Percentiles rank a stretch among this genome's conserved stretches.
Evolutionary conservation across 2,797 vertebrate genomes (phyloP).

Genomic region (Staurois parvus): DNA sequence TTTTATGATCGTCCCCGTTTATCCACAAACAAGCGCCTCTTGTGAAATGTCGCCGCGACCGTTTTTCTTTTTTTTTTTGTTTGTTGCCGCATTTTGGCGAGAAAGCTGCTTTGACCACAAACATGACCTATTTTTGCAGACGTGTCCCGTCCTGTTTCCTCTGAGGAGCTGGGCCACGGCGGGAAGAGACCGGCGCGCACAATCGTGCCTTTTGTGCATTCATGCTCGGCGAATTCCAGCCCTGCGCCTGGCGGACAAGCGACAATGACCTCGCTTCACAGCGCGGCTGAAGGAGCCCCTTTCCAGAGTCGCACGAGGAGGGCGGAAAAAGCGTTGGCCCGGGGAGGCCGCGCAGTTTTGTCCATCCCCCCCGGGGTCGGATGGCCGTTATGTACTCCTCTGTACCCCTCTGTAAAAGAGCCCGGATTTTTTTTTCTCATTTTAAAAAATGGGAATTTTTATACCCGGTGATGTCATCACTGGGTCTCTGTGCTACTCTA

Average conservation of each 20-base stretch:
- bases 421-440: too few species aligned
- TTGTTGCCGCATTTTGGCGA: neutral
- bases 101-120: slow-evolving; percentile 8
- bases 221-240: slow-evolving; percentile 40
- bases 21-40: too few species aligned
- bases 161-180: neutral
- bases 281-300: neutral
- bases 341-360: neutral
- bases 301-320: slow-evolving; percentile 22
- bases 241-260: neutral
- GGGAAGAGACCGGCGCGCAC: slow-evolving; percentile 5
- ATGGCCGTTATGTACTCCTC: neutral
- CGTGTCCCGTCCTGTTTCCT: slow-evolving; percentile 8
- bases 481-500: too few species aligned
- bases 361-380: neutral
- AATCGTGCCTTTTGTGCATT: slow-evolving; percentile 58
- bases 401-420: too few species aligned
- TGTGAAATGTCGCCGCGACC: too few species aligned
- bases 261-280: slow-evolving; percentile 26
- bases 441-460: too few species aligned
- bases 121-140: slow-evolving; percentile 12
- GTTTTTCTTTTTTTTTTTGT: neutral
- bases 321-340: too few species aligned
- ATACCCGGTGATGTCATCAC: too few species aligned
- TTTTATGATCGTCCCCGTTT: too few species aligned